A percentile compares a stretch with the other conserved stretches of the same genome.
Conservation (phyloP, 2,888 invertebrate species). For the Vesta saturnalis region DNA sequence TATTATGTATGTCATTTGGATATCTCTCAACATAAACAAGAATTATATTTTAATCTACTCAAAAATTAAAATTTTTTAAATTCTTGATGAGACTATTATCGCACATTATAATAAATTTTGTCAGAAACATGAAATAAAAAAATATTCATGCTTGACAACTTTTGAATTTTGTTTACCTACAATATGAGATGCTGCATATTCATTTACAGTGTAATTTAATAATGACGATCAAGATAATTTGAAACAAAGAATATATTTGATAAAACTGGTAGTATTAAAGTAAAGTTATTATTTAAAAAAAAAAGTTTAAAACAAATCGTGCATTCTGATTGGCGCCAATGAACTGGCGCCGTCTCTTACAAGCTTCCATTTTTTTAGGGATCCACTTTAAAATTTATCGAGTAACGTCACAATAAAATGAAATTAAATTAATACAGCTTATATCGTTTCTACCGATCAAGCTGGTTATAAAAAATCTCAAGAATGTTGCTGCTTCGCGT, state of each 20-base stretch:
- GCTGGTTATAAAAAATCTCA: conserved; percentile 56
- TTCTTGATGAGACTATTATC: conserved; percentile 5
- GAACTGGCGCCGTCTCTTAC: conserved; percentile 58
- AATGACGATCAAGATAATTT: conserved; percentile 15
- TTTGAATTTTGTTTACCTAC: not conserved
- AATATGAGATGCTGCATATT: conserved; percentile 8
- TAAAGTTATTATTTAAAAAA: conserved; percentile 18
- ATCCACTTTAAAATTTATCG: conserved; percentile 57
- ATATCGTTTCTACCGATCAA: conserved; percentile 48
- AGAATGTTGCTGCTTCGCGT: conserved; percentile 56
- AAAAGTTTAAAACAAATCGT: conserved; percentile 21
- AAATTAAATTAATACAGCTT: conserved; percentile 61
- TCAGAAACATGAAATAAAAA: not conserved
- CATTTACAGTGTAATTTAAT: conserved; percentile 12
- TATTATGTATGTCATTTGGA: not conserved
- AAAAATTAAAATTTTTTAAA: conserved; percentile 13
- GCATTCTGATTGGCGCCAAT: conserved; percentile 57
- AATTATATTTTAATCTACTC: conserved; percentile 2
- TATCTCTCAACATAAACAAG: not conserved
- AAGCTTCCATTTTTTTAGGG: conserved; percentile 51
- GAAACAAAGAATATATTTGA: conserved; percentile 23
- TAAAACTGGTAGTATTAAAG: conserved; percentile 15
- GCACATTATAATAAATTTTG: conserved; percentile 7
- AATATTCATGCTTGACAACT: not conserved
- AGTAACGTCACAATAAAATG: conserved; percentile 60